Evolutionary conservation across 2,113 vertebrate genomes (phyloP).

Genomic region (Jaculus jaculus): DNA sequence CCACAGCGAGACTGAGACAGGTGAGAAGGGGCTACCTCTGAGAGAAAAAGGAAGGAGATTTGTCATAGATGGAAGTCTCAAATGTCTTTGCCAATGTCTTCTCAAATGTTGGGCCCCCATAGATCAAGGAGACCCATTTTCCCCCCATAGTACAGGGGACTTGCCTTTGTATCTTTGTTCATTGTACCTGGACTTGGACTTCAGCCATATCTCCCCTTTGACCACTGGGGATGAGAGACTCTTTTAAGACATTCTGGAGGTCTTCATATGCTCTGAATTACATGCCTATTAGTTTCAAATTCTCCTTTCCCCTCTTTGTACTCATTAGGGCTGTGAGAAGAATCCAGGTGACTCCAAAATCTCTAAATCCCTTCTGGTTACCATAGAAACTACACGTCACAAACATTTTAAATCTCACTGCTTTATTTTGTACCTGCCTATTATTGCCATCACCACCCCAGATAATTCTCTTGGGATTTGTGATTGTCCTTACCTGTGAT

Average conservation of each 20-base stretch:
- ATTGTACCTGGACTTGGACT: too few species aligned
- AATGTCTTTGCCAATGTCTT: background rate
- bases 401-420: background rate
- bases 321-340: background rate
- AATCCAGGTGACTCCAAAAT: conserved; percentile 13
- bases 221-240: background rate
- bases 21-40: background rate
- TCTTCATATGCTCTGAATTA: background rate
- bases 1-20: background rate
- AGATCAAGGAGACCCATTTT: background rate
- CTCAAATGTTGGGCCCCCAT: background rate
- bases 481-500: background rate
- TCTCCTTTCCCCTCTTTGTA: background rate
- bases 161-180: background rate
- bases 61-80: background rate
- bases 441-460: background rate
- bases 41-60: background rate
- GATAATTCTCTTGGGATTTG: background rate
- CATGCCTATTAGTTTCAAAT: background rate
- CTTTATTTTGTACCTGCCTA: background rate
- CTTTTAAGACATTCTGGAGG: background rate
- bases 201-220: background rate
- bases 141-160: background rate
- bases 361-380: background rate
- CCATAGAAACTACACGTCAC: conserved; percentile 31